Conservation (phyloP, 2,888 invertebrate species). For the Oligia fasciuncula region DNA sequence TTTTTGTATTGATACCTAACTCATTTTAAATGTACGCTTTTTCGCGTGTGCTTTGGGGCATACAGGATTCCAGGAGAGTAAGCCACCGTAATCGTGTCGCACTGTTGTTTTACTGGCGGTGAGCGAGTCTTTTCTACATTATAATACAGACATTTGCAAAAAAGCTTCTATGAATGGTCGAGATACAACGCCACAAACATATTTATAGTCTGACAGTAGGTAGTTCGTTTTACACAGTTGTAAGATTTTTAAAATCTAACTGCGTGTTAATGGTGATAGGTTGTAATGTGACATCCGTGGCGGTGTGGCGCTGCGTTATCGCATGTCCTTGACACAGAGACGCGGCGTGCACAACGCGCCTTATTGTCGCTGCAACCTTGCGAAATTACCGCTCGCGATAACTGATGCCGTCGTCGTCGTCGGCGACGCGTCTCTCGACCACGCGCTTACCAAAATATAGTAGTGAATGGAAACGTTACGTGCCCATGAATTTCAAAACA, state of each 20-base stretch:
- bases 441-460: slow-evolving; percentile 73
- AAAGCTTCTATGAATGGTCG: background rate
- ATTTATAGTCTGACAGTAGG: background rate
- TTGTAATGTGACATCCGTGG: slow-evolving; percentile 75
- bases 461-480: slow-evolving; percentile 74
- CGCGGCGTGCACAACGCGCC: slow-evolving; percentile 85
- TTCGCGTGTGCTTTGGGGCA: background rate
- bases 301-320: slow-evolving; percentile 84
- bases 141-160: background rate
- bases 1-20: background rate
- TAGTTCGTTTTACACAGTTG: slow-evolving; percentile 18
- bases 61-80: background rate
- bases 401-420: slow-evolving; percentile 77
- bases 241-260: slow-evolving; percentile 50
- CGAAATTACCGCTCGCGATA: slow-evolving; percentile 85
- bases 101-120: slow-evolving; percentile 2
- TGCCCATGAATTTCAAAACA: slow-evolving; percentile 70
- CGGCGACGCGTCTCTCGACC: slow-evolving; percentile 70
- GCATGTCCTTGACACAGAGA: slow-evolving; percentile 89
- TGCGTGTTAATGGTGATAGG: slow-evolving; percentile 65
- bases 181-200: background rate
- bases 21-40: background rate
- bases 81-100: background rate
- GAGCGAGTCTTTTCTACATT: background rate
- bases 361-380: slow-evolving; percentile 89